phyloP scores from a whole-genome alignment of 2,797 vertebrate genomes.

The Gambusia yucatana region DNA sequence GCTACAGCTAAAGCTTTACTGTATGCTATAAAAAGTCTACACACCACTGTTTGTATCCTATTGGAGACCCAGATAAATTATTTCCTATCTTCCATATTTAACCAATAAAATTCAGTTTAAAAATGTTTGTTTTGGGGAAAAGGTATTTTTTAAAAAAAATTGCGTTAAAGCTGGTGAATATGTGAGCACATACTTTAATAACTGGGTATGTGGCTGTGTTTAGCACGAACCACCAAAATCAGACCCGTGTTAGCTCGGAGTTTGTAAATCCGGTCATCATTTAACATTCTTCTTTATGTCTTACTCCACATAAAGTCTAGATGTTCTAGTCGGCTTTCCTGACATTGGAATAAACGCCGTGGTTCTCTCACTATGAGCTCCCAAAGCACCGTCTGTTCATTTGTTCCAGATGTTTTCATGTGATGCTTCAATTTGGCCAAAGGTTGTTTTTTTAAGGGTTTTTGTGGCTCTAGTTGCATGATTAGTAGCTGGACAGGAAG shows the following conservation, averaged over 20 bases:
- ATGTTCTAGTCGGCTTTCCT: background rate
- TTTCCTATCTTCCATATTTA: background rate
- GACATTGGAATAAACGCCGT: too few species aligned
- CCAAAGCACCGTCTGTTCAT: background rate
- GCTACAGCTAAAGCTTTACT: background rate
- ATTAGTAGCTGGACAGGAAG: too few species aligned
- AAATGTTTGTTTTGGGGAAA: background rate
- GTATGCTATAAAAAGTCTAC: background rate
- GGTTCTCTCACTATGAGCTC: background rate
- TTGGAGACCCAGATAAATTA: background rate
- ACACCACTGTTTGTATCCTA: background rate
- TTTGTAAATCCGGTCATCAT: background rate
- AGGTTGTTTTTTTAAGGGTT: background rate
- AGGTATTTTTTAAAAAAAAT: background rate
- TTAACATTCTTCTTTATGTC: background rate
- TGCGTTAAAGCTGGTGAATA: background rate
- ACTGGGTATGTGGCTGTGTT: background rate
- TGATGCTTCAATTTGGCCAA: background rate
- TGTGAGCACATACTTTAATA: background rate
- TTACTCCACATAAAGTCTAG: background rate
- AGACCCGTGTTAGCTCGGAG: background rate
- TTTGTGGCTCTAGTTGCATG: too few species aligned
- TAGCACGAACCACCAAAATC: background rate
- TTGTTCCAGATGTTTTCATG: background rate
- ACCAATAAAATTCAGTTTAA: background rate